Percentiles rank a stretch among this genome's conserved stretches.
phyloP scores from a whole-genome alignment of 1,140 invertebrate species.

The Sminthurinus signatus region DNA sequence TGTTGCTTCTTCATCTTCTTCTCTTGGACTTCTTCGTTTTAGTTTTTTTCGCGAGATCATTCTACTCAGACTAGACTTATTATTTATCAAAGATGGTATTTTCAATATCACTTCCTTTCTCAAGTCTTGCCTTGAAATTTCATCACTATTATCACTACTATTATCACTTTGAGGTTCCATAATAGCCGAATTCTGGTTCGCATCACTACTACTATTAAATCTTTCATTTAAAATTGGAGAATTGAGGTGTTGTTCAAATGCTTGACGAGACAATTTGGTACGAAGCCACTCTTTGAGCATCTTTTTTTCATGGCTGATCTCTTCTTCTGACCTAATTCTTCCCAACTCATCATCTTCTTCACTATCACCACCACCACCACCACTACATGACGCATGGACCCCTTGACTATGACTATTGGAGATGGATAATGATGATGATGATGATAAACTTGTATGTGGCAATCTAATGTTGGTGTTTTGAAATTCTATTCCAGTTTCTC shows the following conservation, averaged over 20 bases:
- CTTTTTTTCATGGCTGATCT: constrained; percentile 34
- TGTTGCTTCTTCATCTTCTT: too few species aligned
- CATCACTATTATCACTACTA: constrained; percentile 33
- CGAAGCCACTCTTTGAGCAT: constrained; percentile 34
- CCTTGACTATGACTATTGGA: not conserved
- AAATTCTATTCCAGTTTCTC: not conserved
- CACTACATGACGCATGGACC: not conserved
- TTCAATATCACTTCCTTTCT: constrained; percentile 59
- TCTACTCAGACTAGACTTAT: constrained; percentile 34
- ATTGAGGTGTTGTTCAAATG: not conserved
- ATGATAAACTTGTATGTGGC: not conserved
- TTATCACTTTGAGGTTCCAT: constrained; percentile 26
- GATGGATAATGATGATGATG: not conserved
- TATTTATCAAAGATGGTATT: constrained; percentile 71
- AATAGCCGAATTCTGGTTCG: not conserved
- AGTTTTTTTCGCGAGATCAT: constrained; percentile 32
- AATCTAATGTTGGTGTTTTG: not conserved
- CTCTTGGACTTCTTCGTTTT: constrained; percentile 17
- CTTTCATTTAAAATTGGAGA: not conserved
- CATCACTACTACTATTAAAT: not conserved
- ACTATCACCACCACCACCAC: not conserved
- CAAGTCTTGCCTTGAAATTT: constrained; percentile 17
- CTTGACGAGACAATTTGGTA: constrained; percentile 27
- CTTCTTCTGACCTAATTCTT: constrained; percentile 21
- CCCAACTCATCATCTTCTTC: constrained; percentile 13